These are phyloP conservation scores for Eupithecia inturbata DNA, from an alignment of 2,888 invertebrate species.

Conservation along the genomic window DNA sequence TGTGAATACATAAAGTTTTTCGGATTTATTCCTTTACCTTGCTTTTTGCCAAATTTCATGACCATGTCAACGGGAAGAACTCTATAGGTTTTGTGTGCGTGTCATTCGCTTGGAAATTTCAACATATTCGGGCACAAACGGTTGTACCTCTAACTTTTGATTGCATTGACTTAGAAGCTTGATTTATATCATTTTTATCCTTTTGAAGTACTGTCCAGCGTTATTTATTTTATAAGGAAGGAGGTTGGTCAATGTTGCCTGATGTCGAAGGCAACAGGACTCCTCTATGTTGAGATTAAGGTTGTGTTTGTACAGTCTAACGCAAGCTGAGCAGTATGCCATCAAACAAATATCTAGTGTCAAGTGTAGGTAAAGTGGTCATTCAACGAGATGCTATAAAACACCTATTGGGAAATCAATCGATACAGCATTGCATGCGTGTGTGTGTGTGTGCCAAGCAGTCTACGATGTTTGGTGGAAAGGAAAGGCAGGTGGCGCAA, in stretches of 20 bases:
- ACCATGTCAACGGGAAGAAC: too few species aligned
- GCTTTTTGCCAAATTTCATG: too few species aligned
- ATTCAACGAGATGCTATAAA: neutral
- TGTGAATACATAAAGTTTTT: too few species aligned
- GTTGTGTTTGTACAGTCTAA: neutral
- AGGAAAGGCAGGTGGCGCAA: constrained; percentile 47
- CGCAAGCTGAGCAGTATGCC: neutral
- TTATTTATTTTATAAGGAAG: neutral
- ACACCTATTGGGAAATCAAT: neutral
- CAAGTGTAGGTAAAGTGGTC: constrained; percentile 1
- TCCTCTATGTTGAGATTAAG: neutral
- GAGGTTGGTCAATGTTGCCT: neutral
- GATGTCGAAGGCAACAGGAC: neutral
- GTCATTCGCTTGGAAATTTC: too few species aligned
- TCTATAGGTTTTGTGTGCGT: too few species aligned
- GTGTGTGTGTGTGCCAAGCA: neutral
- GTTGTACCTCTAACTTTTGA: too few species aligned
- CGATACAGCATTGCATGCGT: neutral
- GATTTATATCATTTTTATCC: too few species aligned
- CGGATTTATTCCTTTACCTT: too few species aligned
- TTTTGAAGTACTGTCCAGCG: too few species aligned
- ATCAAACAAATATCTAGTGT: neutral
- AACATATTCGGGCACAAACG: too few species aligned
- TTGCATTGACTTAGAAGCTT: too few species aligned
- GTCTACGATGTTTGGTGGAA: constrained; percentile 21